Percentiles rank a stretch among this genome's conserved stretches.
Evolutionary conservation across 2,113 vertebrate genomes (phyloP).

Genomic region (Channa maculata): DNA sequence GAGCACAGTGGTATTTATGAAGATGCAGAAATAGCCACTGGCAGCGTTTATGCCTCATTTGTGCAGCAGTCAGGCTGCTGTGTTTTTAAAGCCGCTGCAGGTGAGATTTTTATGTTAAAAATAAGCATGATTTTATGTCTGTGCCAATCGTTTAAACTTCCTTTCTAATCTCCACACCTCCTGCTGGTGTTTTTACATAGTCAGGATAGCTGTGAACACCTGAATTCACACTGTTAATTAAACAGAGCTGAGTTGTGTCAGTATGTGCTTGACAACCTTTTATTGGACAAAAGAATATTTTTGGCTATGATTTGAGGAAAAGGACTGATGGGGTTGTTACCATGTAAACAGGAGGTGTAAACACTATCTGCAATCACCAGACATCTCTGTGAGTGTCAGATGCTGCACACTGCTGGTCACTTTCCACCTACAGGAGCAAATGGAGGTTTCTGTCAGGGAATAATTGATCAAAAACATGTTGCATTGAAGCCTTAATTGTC

Average conservation of each 20-base stretch:
- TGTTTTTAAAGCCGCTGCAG: slow-evolving; percentile 34
- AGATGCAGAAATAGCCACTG: slow-evolving; percentile 50
- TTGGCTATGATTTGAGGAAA: slow-evolving; percentile 40
- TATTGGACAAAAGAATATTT: slow-evolving; percentile 17
- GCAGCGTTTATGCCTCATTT: slow-evolving; percentile 46
- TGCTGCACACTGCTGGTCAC: background rate
- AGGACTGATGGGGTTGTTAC: background rate
- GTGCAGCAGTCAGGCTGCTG: slow-evolving; percentile 8
- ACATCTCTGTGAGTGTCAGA: slow-evolving; percentile 22
- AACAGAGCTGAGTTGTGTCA: slow-evolving; percentile 21
- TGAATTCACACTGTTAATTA: slow-evolving; percentile 36
- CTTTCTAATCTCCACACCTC: background rate
- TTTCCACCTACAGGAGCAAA: slow-evolving; percentile 11
- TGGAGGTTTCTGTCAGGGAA: slow-evolving; percentile 15
- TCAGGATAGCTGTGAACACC: slow-evolving; percentile 25
- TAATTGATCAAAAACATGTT: background rate
- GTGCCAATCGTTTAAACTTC: background rate
- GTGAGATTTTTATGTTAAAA: slow-evolving; percentile 28
- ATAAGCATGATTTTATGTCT: slow-evolving; percentile 6
- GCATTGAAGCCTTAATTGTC: slow-evolving; percentile 14
- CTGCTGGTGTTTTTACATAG: slow-evolving; percentile 32
- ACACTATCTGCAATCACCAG: slow-evolving; percentile 16
- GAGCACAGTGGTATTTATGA: slow-evolving; percentile 27
- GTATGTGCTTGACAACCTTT: slow-evolving; percentile 40
- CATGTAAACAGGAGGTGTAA: slow-evolving; percentile 41